Evolutionary conservation across 2,797 vertebrate species (phyloP), one percentile per base, ranked within the genome.

Genomic region (Sternarchorhynchus goeldii): DNA sequence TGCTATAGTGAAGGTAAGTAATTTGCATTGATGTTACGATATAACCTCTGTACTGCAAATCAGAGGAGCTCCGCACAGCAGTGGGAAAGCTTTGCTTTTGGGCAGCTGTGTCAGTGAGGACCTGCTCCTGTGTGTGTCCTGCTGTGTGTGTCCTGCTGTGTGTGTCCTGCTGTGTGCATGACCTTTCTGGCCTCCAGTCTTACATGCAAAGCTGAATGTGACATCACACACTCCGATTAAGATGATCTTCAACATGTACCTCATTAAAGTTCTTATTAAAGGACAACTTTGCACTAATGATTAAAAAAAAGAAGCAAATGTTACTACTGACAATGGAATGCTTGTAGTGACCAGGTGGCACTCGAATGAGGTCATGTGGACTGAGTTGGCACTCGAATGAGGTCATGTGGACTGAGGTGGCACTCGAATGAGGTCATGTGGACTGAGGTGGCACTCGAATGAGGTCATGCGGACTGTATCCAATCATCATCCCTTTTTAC

Each of bases 191-290:
- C 69, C 75, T 73, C 79, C 70, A 82, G 85, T 81, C 81, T 83
- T 82, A 86, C 81, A 79, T 65, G 56, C 72, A 77, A 81, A 73
- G 63, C 73, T 65, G 78, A 45, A 76, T 62, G 67, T 74, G 39
- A 76, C 78, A 57, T 66, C 60, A 79, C 31, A 50, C 73, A 84
- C 85, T 84, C 82, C 84, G 73, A 87, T 85, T 79, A 83, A 82
- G 67, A 83, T 81, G 85, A 88, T 69, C 25, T 25, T 85, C 78
- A 81, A 84, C 76, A 67, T 66, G 18, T n/a, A 73, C 32, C 63
- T 41, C n/a, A 57, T 8, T 6, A 53, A 31, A 20, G 34, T 34
- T 70, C 14, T 45, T 10, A 32, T 79, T 64, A 58, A 76, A 56
- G 57, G n/a, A n/a, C 18, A 53, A 25, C 21, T 56, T 50, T 16